Evolutionary conservation across 2,797 vertebrate genomes (phyloP), one percentile per base, ranked within the genome.

Genomic region (Leuciscus waleckii): DNA sequence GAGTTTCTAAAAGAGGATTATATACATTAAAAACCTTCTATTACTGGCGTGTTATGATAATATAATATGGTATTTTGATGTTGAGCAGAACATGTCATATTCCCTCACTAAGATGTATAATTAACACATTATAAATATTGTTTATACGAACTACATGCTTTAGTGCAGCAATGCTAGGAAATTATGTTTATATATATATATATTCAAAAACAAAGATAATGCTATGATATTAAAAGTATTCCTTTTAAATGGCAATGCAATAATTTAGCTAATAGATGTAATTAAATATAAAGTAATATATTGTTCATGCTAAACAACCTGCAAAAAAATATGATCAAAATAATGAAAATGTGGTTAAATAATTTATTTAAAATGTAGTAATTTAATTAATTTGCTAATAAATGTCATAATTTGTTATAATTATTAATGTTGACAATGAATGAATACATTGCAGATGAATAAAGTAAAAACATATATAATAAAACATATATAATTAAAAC

Each of bases 1-100:
- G 13, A 13, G 81, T 74, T 82, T 73, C 69, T 49, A 32, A 74
- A 82, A 82, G 39, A 74, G 43, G 10, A 54, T 54, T 26, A 26
- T 49, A 67, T 77, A 54, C 14, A 54, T 51, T 83, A 13, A 7
- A 5, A 61, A 37, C 32, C 2, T 32, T 49, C 26, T 43, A 49
- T 63, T 32, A 61, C 26, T 26, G 11, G 29, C 8, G 10, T 41
- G 32, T 29, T 41, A 49, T 63, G 13, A 63, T 46, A 35, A 74
- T 39, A 35, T 29, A 29, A 29, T 29, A 29, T 29, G 29, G 2
- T 10, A 1, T 32, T 82, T 4, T 82, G 19, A 49, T 16, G 10
- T 21, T 29, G 23, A 46, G 39, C 37, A 21, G 14, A 16, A n/a
- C 11, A 26, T 41, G 35, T 26, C 4, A 5, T 7, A 17, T 32